Evolutionary conservation across 2,888 invertebrate species (phyloP).

Genomic region (Diarsia rubi): DNA sequence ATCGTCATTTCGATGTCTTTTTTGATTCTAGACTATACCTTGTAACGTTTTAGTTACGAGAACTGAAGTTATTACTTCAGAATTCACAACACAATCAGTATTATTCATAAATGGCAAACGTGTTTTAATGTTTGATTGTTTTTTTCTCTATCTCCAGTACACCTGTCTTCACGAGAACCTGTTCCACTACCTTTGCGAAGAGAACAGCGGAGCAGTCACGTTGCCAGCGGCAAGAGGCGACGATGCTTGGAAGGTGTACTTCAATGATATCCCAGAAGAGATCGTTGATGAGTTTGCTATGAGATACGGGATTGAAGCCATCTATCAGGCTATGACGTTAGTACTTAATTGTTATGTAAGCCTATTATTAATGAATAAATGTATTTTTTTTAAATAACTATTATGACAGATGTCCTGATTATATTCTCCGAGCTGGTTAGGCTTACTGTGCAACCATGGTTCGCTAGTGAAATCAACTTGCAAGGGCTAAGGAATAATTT

Average conservation of each 20-base stretch:
- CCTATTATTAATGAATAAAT: background rate
- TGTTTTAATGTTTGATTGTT: background rate
- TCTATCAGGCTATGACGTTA: conserved; percentile 99
- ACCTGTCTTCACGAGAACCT: conserved; percentile 99
- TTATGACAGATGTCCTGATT: background rate
- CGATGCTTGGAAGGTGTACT: conserved; percentile 99
- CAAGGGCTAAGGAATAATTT: background rate
- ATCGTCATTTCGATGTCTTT: too few species aligned
- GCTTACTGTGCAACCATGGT: background rate
- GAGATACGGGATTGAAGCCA: conserved; percentile 99
- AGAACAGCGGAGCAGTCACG: conserved; percentile 96
- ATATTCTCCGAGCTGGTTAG: background rate
- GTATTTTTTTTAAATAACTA: background rate
- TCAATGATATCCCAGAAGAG: conserved; percentile 99
- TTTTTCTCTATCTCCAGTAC: conserved; percentile 90
- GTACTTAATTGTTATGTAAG: conserved; percentile 75
- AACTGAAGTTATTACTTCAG: too few species aligned
- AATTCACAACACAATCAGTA: too few species aligned
- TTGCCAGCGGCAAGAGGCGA: conserved; percentile 98
- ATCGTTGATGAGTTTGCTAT: conserved; percentile 99
- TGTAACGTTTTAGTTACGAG: too few species aligned
- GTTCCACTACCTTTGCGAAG: conserved; percentile 99
- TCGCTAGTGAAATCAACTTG: background rate
- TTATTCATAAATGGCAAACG: too few species aligned
- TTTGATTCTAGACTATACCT: too few species aligned